phyloP scores from a whole-genome alignment of 2,797 vertebrate genomes.

The Acanthis flammea region DNA sequence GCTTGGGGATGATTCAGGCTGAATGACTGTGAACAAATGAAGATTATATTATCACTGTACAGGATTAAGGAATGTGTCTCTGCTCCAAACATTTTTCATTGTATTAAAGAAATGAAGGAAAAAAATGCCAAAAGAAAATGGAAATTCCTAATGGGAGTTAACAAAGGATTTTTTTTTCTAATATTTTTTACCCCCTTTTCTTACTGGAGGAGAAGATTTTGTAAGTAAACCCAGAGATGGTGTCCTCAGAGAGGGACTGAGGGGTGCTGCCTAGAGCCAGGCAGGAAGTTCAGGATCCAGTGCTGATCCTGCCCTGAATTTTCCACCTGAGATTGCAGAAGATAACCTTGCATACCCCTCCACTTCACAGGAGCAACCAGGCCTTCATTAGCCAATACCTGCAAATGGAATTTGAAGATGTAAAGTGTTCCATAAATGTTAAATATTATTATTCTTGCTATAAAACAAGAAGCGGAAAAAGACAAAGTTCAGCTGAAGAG shows the following conservation, averaged over 20 bases:
- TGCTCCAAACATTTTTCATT: background rate
- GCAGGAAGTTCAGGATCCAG: background rate
- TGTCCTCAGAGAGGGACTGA: background rate
- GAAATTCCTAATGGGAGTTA: background rate
- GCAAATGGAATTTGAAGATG: background rate
- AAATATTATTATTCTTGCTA: constrained; percentile 8
- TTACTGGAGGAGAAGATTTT: background rate
- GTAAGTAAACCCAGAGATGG: background rate
- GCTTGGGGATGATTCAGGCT: background rate
- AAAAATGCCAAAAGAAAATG: background rate
- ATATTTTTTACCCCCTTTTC: background rate
- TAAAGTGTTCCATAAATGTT: background rate
- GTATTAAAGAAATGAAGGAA: background rate
- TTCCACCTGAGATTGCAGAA: background rate
- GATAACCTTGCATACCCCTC: background rate
- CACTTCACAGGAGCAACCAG: background rate
- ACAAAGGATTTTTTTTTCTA: background rate
- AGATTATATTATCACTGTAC: background rate
- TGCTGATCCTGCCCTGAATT: background rate
- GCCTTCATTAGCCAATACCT: background rate
- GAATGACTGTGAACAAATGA: constrained; percentile 6
- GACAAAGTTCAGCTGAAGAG: background rate
- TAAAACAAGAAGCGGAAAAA: background rate
- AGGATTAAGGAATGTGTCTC: background rate
- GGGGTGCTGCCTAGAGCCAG: background rate